Evolutionary conservation across 2,113 vertebrate genomes (phyloP), one percentile per base, ranked within the genome.

Genomic region (human): DNA sequence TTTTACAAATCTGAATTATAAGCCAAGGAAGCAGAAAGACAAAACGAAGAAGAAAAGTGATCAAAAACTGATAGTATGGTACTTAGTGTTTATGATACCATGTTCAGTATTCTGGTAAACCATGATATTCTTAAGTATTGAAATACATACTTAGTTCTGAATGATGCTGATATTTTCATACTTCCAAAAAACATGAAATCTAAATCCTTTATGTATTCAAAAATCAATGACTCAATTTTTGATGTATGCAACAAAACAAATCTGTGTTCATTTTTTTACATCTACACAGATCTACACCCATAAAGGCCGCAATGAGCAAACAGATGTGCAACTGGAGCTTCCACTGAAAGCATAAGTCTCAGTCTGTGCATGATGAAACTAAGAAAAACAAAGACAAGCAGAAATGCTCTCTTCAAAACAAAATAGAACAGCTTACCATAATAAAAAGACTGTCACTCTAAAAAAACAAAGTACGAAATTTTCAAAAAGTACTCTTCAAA

Each of bases 331-430:
- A 5, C 10, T 14, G 55, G 75, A 92, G 85, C 64, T 79, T 79
- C 22, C 78, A 52, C 43, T 18, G 70, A 75, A 48, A 73, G 22
- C 30, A 2, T 32, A 25, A 50, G n/a, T 30, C 50, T 70, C 35
- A 52, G 14, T 50, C 55, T 80, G 52, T 10, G 23, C n/a, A 17
- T 8, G 32, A 72, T 61, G 48, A 90, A 87, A 64, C 72, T 10
- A 45, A 90, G 61, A 80, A 81, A 89, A n/a, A 68, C 16, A 87
- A 40, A 89, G 23, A 30, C 16, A 72, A 40, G 22, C 35, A 5
- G 9, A 94, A 55, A 72, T 8, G 43, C 38, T 81, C 50, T 57
- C 93, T 94, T 90, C 92, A 52, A 66, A 97, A 82, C 89, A 80
- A 85, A 89, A 61, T 45, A 88, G 40, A 52, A 35, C 18, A 61